These are phyloP conservation scores for Pipistrellus kuhlii DNA, from an alignment of 2,797 vertebrate species.

Conservation along the genomic window DNA sequence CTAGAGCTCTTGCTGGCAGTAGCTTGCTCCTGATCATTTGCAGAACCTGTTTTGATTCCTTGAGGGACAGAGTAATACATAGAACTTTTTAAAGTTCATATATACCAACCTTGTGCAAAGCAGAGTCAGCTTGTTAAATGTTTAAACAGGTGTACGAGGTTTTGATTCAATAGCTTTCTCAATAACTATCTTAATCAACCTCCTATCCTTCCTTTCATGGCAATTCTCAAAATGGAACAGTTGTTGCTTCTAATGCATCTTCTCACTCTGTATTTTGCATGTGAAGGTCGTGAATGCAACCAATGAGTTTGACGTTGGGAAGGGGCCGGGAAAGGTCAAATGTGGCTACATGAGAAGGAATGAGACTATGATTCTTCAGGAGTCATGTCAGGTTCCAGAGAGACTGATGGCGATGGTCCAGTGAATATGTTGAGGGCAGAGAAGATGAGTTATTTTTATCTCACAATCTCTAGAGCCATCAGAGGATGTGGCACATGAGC, in stretches of 20 bases:
- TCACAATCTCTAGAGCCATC: background rate
- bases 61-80: background rate
- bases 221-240: background rate
- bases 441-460: slow-evolving; percentile 3
- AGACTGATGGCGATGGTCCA: background rate
- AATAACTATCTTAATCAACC: background rate
- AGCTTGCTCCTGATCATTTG: background rate
- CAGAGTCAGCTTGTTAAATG: background rate
- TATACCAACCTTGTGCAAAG: background rate
- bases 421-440: background rate
- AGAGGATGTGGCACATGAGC: background rate
- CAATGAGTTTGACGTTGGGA: background rate
- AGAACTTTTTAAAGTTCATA: background rate
- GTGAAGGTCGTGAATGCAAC: background rate
- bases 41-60: background rate
- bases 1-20: background rate
- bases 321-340: background rate
- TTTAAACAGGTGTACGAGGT: background rate
- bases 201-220: background rate
- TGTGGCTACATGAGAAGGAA: background rate
- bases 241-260: background rate
- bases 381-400: background rate
- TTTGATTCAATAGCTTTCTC: background rate
- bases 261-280: background rate
- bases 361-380: background rate